A percentile compares a stretch with the other conserved stretches of the same genome.
Conservation (phyloP, 2,888 invertebrate species). For the Julus scanicus region DNA sequence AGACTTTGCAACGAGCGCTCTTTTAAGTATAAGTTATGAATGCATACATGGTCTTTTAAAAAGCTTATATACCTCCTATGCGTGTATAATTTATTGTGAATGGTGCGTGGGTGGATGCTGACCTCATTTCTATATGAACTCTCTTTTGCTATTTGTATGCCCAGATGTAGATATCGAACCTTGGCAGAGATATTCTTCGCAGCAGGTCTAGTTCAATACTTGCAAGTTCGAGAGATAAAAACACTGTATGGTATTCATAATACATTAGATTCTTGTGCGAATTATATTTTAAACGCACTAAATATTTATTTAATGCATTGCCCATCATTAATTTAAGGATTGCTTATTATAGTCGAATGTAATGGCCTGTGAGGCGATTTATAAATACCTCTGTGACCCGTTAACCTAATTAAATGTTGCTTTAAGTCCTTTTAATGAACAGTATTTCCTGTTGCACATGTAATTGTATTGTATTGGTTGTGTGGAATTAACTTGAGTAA, state of each 20-base stretch:
- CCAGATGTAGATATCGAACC: slow-evolving; percentile 38
- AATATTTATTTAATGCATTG: not conserved
- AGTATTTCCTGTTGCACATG: not conserved
- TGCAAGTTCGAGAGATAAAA: not conserved
- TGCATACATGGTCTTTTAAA: not conserved
- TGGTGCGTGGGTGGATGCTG: slow-evolving; percentile 6
- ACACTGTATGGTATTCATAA: not conserved
- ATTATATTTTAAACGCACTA: not conserved
- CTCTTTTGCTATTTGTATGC: not conserved
- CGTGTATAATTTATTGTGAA: slow-evolving; percentile 4
- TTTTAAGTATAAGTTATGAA: not conserved
- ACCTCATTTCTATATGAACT: not conserved
- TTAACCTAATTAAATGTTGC: slow-evolving; percentile 24
- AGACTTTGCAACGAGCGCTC: not conserved
- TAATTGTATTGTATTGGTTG: not conserved
- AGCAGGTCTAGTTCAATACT: slow-evolving; percentile 31
- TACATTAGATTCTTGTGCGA: not conserved
- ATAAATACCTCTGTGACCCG: not conserved
- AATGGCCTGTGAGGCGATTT: not conserved
- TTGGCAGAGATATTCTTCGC: not conserved
- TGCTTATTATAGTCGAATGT: not conserved
- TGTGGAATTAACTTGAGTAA: no score
- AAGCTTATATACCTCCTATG: not conserved
- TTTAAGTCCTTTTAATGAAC: not conserved
- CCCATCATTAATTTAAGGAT: not conserved